Conservation (phyloP, 2,113 vertebrate species). For the Oxygymnocypris stewartii region DNA sequence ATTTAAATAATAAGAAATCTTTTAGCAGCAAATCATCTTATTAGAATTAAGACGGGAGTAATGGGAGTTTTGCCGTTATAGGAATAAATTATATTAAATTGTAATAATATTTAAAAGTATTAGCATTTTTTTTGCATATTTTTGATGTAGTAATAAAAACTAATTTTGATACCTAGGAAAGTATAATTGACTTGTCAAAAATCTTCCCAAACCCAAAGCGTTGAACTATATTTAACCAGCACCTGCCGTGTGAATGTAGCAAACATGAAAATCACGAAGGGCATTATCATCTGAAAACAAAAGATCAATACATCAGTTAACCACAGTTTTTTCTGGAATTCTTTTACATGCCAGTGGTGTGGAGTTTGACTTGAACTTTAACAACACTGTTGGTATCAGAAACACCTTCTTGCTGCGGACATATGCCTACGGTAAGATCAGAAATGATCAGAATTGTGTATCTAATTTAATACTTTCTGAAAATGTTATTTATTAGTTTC, state of each 20-base stretch:
- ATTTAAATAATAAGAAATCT: not conserved
- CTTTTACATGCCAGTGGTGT: constrained; percentile 77
- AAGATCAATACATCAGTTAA: not conserved
- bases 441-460: not conserved
- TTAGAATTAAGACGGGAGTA: not conserved
- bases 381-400: constrained; percentile 95
- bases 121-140: not conserved
- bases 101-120: not conserved
- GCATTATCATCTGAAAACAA: not conserved
- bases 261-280: not conserved
- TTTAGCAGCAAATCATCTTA: not conserved
- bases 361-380: constrained; percentile 98
- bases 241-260: not conserved
- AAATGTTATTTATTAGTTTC: not conserved
- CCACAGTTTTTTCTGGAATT: not conserved
- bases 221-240: not conserved
- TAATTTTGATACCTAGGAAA: not conserved
- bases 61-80: not conserved
- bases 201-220: no score
- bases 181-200: not conserved
- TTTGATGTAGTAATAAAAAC: not conserved
- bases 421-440: constrained; percentile 88
- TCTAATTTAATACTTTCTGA: not conserved
- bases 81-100: not conserved
- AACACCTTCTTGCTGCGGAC: constrained; percentile 96